Conservation (phyloP, 37 sponge, comb jelly and placozoan genomes). For the Tethya wilhelma region DNA sequence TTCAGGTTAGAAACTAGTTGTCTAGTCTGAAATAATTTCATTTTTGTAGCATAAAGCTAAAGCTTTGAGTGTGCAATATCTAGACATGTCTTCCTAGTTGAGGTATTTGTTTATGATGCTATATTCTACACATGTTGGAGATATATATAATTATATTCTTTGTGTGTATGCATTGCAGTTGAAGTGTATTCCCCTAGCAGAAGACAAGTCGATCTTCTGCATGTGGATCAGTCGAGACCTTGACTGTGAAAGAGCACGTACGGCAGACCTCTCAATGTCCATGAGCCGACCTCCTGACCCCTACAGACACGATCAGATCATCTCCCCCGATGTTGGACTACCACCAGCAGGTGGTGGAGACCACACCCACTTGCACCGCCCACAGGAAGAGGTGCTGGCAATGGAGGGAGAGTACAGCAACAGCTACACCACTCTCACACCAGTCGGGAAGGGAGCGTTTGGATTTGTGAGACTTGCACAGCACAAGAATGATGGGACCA, state of each 20-base stretch:
- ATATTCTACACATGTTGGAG: neutral
- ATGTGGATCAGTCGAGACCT: slow-evolving; percentile 84
- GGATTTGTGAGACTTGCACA: slow-evolving; percentile 85
- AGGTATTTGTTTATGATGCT: neutral
- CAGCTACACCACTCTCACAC: slow-evolving; percentile 63
- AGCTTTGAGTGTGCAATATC: no score
- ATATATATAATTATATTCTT: neutral
- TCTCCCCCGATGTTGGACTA: slow-evolving; percentile 23
- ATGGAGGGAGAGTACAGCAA: slow-evolving; percentile 70
- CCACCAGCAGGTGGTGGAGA: neutral
- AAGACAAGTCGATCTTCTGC: slow-evolving; percentile 60
- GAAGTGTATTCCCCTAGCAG: slow-evolving; percentile 60
- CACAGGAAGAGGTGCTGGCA: slow-evolving; percentile 44
- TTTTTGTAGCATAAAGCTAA: no score
- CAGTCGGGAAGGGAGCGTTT: slow-evolving; percentile 93
- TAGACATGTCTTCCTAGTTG: no score
- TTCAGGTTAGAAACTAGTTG: slow-evolving; percentile 58
- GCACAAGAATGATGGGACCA: slow-evolving; percentile 19
- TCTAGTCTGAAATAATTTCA: neutral
- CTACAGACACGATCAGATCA: slow-evolving; percentile 21
- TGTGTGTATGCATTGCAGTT: slow-evolving; percentile 40
- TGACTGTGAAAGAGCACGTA: slow-evolving; percentile 56
- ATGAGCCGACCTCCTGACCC: slow-evolving; percentile 59
- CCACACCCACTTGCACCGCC: neutral
- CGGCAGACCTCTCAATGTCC: slow-evolving; percentile 62